Evolutionary conservation across 2,113 vertebrate genomes (phyloP), one percentile per base, ranked within the genome.

Genomic region (Cyanoderma ruficeps): DNA sequence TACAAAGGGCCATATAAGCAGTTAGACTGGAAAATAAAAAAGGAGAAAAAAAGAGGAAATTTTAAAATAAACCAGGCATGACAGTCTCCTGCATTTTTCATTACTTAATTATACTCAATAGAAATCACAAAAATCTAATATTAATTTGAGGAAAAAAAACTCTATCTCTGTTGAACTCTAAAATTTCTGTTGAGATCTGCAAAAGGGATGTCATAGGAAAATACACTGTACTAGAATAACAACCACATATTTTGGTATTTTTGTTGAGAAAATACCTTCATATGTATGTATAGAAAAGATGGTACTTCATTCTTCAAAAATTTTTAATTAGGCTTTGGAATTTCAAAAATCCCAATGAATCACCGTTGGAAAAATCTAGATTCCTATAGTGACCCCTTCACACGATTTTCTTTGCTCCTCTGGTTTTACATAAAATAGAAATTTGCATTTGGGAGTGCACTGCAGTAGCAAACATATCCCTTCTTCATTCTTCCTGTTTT

Each of bases 61-160:
- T 75, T 68, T 79, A 75, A 95, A 93, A 33, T 49, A 72, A 95
- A 91, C 17, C 28, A 57, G 61, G 20, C 30, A 52, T 87, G 67
- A 85, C 57, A 59, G 72, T 83, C 20, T 33, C 33, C 27, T 90
- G 31, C 19, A 67, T 75, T 92, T 88, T 93, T 93, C 33, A 76
- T 57, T 83, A 76, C 70, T 94, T 90, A 81, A 69, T 89, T 87
- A 77, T 19, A 81, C 10, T 30, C 52, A 89, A 67, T 55, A 77
- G 71, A 90, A 63, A 74, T 67, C 0, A 30, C 24, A 75, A 70
- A 89, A 80, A 55, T 37, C 17, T 31, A 83, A 83, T 44, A 61
- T 30, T 88, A 53, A 85, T 74, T 69, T 61, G 15, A 64, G 18
- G 31, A 25, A 25, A 55, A 57, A 84, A 5, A 71, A 8, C 5